phyloP scores from a whole-genome alignment of 2,888 invertebrate genomes.

The Archips crataeganus region DNA sequence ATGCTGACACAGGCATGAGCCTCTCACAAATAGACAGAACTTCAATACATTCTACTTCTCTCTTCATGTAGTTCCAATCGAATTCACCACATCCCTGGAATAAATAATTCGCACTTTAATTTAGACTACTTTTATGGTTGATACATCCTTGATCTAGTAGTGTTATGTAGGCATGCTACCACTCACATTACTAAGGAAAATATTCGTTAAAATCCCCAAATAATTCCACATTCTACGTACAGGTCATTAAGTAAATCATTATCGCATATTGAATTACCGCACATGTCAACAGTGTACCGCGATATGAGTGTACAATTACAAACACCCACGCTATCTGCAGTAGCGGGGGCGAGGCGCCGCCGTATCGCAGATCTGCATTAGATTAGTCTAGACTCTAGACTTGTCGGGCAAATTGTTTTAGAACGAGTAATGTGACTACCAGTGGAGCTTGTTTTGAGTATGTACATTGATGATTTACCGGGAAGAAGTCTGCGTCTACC shows the following conservation, averaged over 20 bases:
- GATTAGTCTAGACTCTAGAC: conserved; percentile 39
- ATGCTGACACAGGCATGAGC: too few relatives aligned
- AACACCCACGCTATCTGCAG: conserved; percentile 16
- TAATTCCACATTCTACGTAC: background rate
- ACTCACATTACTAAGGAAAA: background rate
- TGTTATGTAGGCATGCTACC: background rate
- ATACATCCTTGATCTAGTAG: too few relatives aligned
- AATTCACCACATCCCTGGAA: background rate
- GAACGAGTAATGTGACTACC: background rate
- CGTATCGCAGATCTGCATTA: conserved; percentile 47
- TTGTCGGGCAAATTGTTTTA: conserved; percentile 26
- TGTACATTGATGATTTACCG: conserved; percentile 2
- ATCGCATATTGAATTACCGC: conserved; percentile 14
- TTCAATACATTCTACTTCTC: too few relatives aligned
- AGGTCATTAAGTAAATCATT: conserved; percentile 5
- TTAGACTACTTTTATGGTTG: too few relatives aligned
- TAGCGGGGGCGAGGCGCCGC: conserved; percentile 53
- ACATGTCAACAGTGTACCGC: conserved; percentile 15
- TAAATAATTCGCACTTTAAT: background rate
- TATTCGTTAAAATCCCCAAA: background rate
- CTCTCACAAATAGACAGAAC: too few relatives aligned
- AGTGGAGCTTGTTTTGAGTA: background rate
- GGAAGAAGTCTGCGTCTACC: background rate
- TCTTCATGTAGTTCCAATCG: too few relatives aligned
- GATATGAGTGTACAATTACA: conserved; percentile 15